Conservation (phyloP, 2,888 invertebrate genomes). For the Temnothorax ravouxi region DNA sequence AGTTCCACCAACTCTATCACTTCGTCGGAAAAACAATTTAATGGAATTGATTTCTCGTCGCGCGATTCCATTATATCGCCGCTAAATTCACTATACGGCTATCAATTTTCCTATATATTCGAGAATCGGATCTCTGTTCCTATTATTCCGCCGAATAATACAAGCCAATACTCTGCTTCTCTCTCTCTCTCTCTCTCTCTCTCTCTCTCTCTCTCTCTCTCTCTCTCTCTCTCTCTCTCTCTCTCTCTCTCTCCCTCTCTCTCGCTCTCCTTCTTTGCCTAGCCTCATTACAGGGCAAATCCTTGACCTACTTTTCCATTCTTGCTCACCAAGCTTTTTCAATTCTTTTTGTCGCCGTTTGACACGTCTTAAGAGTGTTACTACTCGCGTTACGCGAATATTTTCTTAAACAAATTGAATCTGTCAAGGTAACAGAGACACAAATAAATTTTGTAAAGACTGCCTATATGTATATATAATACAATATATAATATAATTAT, state of each 20-base stretch:
- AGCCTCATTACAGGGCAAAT: constrained; percentile 28
- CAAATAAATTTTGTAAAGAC: background rate
- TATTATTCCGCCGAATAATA: constrained; percentile 43
- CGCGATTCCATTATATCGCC: constrained; percentile 6
- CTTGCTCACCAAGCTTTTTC: constrained; percentile 31
- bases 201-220: background rate
- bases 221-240: background rate
- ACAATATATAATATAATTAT: background rate
- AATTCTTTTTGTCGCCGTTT: constrained; percentile 11
- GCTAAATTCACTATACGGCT: constrained; percentile 10
- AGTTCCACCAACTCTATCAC: background rate
- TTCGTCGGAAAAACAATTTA: constrained; percentile 21
- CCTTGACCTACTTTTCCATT: constrained; percentile 45
- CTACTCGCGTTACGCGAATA: constrained; percentile 3
- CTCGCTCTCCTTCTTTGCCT: background rate
- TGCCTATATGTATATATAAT: background rate
- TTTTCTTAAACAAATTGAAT: constrained; percentile 40
- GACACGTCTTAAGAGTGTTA: constrained; percentile 14
- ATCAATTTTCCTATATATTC: constrained; percentile 44
- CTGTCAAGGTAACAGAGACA: background rate
- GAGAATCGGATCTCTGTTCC: constrained; percentile 22
- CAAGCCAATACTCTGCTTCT: constrained; percentile 37
- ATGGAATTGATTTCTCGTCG: constrained; percentile 44
- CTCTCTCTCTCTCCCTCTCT: background rate
- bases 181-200: background rate